These are phyloP conservation scores for Lochmaea capreae DNA, from an alignment of 2,888 invertebrate genomes.

Conservation along the genomic window DNA sequence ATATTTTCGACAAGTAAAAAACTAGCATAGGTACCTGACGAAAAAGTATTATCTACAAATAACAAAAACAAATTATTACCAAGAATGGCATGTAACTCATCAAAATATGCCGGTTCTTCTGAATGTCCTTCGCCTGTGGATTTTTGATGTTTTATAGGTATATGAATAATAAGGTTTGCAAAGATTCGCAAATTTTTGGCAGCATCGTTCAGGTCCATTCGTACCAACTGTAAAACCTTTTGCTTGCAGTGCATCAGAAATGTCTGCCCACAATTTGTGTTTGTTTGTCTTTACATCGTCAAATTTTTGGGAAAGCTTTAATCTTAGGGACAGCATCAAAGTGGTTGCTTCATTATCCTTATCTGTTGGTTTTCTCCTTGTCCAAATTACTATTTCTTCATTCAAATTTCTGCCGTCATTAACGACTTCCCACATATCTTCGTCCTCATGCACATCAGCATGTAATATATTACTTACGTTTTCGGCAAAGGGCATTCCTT, in stretches of 20 bases:
- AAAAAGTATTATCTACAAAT: slow-evolving; percentile 4
- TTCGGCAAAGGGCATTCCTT: neutral
- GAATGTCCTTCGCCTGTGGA: neutral
- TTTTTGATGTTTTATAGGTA: slow-evolving; percentile 4
- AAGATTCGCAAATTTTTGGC: neutral
- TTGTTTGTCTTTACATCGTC: neutral
- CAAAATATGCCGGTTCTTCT: neutral
- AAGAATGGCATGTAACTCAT: neutral
- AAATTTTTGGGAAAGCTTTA: too few species aligned
- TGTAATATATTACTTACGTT: neutral
- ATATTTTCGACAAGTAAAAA: neutral
- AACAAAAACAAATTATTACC: neutral
- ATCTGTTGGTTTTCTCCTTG: slow-evolving; percentile 4
- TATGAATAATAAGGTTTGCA: neutral
- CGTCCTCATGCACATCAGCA: neutral
- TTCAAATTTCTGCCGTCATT: neutral
- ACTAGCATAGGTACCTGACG: neutral
- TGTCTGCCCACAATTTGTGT: neutral
- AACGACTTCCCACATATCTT: neutral
- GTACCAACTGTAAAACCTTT: neutral
- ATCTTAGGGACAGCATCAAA: too few species aligned
- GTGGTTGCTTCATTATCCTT: neutral
- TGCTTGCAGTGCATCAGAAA: neutral
- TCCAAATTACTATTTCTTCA: too few species aligned
- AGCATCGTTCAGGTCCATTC: neutral